phyloP scores from a whole-genome alignment of 2,113 vertebrate genomes.

The Hylia prasina region DNA sequence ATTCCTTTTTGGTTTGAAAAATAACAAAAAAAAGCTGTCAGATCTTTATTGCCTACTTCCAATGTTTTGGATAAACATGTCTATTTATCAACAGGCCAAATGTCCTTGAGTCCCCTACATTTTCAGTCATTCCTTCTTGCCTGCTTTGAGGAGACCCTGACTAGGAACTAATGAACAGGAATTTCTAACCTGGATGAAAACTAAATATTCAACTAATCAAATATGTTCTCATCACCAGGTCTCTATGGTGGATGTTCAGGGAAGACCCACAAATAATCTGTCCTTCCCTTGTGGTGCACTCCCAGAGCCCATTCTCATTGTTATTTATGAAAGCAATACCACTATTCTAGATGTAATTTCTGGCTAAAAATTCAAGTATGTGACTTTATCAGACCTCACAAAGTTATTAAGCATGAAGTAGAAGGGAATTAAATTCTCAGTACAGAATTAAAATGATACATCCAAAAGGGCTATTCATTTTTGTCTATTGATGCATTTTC shows the following conservation, averaged over 20 bases:
- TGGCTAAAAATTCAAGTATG: neutral
- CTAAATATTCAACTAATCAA: neutral
- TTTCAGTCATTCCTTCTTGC: neutral
- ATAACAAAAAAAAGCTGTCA: conserved; percentile 7
- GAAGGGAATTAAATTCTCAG: neutral
- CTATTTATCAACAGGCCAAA: neutral
- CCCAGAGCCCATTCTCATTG: neutral
- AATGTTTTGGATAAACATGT: neutral
- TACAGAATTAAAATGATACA: neutral
- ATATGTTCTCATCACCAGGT: neutral
- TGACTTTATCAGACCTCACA: neutral
- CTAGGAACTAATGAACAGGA: neutral
- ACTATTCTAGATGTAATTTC: neutral
- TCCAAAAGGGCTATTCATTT: neutral
- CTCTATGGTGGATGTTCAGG: neutral
- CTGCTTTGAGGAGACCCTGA: neutral
- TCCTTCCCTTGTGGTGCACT: neutral
- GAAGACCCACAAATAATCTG: neutral
- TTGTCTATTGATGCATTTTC: neutral
- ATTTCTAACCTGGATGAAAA: neutral
- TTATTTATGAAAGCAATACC: neutral
- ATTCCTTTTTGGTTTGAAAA: conserved; percentile 49
- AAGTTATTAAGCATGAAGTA: neutral
- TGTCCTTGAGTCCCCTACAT: neutral
- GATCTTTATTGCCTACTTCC: neutral